Conservation (phyloP, 2,888 invertebrate species). For the Serrognathus titanus region DNA sequence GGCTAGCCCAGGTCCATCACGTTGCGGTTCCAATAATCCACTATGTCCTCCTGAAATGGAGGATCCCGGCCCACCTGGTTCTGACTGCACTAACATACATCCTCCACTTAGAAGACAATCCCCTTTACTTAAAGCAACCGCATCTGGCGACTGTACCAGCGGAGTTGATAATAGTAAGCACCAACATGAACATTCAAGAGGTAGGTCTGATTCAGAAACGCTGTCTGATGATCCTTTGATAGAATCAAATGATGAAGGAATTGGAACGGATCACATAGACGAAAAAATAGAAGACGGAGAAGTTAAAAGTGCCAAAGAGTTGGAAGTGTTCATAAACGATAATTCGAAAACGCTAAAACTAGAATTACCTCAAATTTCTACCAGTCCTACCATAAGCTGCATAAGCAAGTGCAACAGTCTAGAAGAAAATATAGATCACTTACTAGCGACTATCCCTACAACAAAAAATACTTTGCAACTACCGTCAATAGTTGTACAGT, state of each 20-base stretch:
- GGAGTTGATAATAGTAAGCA: slow-evolving; percentile 44
- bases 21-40: slow-evolving; percentile 79
- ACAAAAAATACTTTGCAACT: slow-evolving; percentile 54
- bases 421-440: slow-evolving; percentile 52
- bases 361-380: slow-evolving; percentile 50
- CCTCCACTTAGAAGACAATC: slow-evolving; percentile 52
- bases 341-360: slow-evolving; percentile 45
- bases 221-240: slow-evolving; percentile 67
- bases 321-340: slow-evolving; percentile 51
- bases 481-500: slow-evolving; percentile 60
- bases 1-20: slow-evolving; percentile 79
- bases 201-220: slow-evolving; percentile 71
- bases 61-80: slow-evolving; percentile 63
- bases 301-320: slow-evolving; percentile 63
- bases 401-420: slow-evolving; percentile 58
- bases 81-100: slow-evolving; percentile 35
- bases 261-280: slow-evolving; percentile 67
- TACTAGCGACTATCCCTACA: slow-evolving; percentile 30
- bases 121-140: slow-evolving; percentile 60
- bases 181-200: slow-evolving; percentile 54
- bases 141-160: slow-evolving; percentile 31
- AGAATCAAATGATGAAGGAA: slow-evolving; percentile 75
- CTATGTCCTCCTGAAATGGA: slow-evolving; percentile 73
- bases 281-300: slow-evolving; percentile 72
- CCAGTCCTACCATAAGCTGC: slow-evolving; percentile 48